These are phyloP conservation scores for Hyles vespertilio DNA, from an alignment of 1,140 invertebrate species.

Conservation along the genomic window DNA sequence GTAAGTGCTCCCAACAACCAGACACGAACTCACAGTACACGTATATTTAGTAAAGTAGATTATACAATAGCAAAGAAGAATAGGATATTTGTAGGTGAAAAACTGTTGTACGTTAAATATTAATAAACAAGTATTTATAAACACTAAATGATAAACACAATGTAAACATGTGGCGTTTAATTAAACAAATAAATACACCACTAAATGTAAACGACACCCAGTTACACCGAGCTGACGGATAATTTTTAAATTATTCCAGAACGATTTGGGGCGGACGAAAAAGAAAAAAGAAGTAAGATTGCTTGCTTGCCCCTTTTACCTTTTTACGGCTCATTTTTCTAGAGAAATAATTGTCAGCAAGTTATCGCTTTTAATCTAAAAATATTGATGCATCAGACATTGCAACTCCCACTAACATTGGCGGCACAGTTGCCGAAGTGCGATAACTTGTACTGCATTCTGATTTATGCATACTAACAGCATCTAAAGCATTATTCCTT, in stretches of 20 bases:
- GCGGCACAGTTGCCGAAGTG: constrained; percentile 37
- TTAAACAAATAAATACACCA: background rate
- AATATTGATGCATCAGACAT: constrained; percentile 33
- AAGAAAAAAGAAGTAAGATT: constrained; percentile 97
- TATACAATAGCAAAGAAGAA: too few relatives aligned
- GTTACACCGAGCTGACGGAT: constrained; percentile 41
- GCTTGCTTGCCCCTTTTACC: constrained; percentile 74
- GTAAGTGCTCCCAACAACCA: constrained; percentile 72
- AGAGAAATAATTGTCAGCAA: constrained; percentile 56
- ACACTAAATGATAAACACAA: constrained; percentile 16
- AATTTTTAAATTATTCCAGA: constrained; percentile 82
- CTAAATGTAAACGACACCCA: constrained; percentile 8
- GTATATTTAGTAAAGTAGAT: constrained; percentile 32
- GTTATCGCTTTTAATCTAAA: constrained; percentile 67
- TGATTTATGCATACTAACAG: constrained; percentile 61
- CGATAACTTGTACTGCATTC: constrained; percentile 70
- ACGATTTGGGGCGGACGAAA: constrained; percentile 94
- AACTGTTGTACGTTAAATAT: too few relatives aligned
- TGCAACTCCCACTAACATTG: constrained; percentile 42
- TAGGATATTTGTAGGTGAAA: too few relatives aligned
- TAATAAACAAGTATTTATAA: constrained; percentile 17
- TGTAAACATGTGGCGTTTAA: too few relatives aligned
- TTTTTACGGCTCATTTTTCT: constrained; percentile 71
- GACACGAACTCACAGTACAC: constrained; percentile 11
- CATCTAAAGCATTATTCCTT: constrained; percentile 58